Conservation (phyloP, 2,888 invertebrate species). For the Stenchaetothrips biformis region DNA sequence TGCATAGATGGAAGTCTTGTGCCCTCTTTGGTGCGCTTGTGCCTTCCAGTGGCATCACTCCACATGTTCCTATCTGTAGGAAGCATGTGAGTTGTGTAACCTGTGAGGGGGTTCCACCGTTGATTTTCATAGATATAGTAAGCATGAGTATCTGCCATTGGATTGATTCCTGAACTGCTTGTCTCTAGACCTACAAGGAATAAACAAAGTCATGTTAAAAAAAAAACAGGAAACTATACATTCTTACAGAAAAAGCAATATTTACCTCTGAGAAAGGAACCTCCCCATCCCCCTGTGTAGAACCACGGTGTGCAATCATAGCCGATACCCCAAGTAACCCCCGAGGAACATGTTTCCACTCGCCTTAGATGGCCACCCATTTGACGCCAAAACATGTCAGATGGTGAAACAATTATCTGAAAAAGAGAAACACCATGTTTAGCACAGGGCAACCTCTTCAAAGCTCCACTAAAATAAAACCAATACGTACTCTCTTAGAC, state of each 20-base stretch:
- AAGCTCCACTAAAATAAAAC: slow-evolving; percentile 17
- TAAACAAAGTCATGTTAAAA: slow-evolving; percentile 28
- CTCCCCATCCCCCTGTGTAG: slow-evolving; percentile 86
- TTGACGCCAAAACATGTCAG: slow-evolving; percentile 79
- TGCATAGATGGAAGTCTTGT: slow-evolving; percentile 78
- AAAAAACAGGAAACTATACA: neutral
- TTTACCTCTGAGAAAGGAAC: slow-evolving; percentile 67
- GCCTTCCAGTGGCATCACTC: slow-evolving; percentile 82
- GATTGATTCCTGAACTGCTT: slow-evolving; percentile 58
- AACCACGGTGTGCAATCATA: slow-evolving; percentile 86
- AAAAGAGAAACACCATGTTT: slow-evolving; percentile 34
- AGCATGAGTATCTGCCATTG: slow-evolving; percentile 79
- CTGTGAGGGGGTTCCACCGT: slow-evolving; percentile 87
- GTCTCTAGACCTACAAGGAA: slow-evolving; percentile 48
- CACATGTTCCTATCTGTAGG: slow-evolving; percentile 87
- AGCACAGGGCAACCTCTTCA: neutral
- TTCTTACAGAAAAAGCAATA: neutral
- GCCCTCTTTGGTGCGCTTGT: slow-evolving; percentile 78
- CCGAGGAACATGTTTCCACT: slow-evolving; percentile 68
- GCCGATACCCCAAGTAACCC: slow-evolving; percentile 88
- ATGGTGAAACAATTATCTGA: slow-evolving; percentile 61
- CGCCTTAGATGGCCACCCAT: slow-evolving; percentile 80
- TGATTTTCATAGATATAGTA: slow-evolving; percentile 92
- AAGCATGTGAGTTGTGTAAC: slow-evolving; percentile 78
- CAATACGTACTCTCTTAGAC: slow-evolving; percentile 50